Percentiles rank a stretch among this genome's conserved stretches.
These are phyloP conservation scores for Heterodera carotae DNA, from an alignment of 1,140 invertebrate genomes.

Conservation along the genomic window DNA sequence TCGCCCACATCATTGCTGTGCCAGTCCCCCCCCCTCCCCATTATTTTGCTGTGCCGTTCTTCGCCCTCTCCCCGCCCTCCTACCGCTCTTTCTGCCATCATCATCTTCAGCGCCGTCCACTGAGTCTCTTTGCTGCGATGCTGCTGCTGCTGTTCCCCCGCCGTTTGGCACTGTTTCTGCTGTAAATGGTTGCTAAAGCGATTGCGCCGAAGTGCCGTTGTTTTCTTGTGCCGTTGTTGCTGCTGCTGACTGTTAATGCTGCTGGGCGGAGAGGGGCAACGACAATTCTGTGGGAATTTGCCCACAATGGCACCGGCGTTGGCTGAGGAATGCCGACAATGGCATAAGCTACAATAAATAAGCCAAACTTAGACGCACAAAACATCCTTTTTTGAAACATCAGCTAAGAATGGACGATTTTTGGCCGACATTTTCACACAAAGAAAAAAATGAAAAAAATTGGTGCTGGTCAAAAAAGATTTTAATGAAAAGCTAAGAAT, in stretches of 20 bases:
- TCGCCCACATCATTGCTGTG: background rate
- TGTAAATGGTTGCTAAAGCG: background rate
- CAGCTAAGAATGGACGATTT: too few relatives aligned
- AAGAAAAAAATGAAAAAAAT: too few relatives aligned
- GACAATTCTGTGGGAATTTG: background rate
- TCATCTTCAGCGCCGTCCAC: constrained; percentile 65
- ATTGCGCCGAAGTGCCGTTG: background rate
- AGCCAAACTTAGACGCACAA: too few relatives aligned
- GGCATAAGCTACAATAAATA: background rate
- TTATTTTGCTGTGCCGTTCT: too few relatives aligned
- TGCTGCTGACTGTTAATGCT: background rate
- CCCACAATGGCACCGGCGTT: constrained; percentile 11
- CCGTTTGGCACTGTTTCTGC: background rate
- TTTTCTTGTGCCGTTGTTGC: background rate
- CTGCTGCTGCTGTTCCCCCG: constrained; percentile 4
- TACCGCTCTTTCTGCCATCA: constrained; percentile 60
- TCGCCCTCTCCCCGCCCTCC: too few relatives aligned
- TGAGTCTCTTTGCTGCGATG: constrained; percentile 45
- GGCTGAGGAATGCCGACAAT: background rate
- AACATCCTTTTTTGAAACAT: too few relatives aligned
- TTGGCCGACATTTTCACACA: too few relatives aligned
- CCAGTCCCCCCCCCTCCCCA: background rate
- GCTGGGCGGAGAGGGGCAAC: background rate
- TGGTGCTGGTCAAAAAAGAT: too few relatives aligned
- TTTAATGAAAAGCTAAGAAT: too few relatives aligned